Evolutionary conservation across 2,113 vertebrate genomes (phyloP).

Genomic region (Pelmatolapia mariae): DNA sequence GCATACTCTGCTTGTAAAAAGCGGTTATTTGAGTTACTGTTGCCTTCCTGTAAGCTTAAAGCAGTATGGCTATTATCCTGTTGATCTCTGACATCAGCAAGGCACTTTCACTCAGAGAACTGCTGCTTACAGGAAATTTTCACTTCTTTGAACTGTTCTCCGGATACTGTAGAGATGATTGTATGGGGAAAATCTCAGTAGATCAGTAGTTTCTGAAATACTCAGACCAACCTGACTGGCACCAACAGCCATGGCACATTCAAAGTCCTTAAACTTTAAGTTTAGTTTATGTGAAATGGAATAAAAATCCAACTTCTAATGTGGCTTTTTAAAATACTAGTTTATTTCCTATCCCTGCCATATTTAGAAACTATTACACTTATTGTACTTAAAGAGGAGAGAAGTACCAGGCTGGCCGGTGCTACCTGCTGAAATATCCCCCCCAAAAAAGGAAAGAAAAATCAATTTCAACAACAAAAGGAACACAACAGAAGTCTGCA

Average conservation of each 20-base stretch:
- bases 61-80: not conserved
- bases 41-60: not conserved
- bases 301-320: rapidly evolving
- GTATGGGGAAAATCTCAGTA: not conserved
- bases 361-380: not conserved
- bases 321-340: not conserved
- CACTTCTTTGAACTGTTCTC: not conserved
- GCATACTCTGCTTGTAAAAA: not conserved
- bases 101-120: not conserved
- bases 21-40: not conserved
- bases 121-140: not conserved
- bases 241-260: not conserved
- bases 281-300: not conserved
- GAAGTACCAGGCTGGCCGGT: not conserved
- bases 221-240: not conserved
- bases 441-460: not conserved
- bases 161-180: not conserved
- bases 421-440: not conserved
- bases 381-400: not conserved
- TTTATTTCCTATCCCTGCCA: not conserved
- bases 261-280: not conserved
- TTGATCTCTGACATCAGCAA: not conserved
- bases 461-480: not conserved
- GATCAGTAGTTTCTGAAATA: not conserved
- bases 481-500: not conserved